Conservation (phyloP, 2,113 vertebrate genomes). For the Pterocles orientalis region DNA sequence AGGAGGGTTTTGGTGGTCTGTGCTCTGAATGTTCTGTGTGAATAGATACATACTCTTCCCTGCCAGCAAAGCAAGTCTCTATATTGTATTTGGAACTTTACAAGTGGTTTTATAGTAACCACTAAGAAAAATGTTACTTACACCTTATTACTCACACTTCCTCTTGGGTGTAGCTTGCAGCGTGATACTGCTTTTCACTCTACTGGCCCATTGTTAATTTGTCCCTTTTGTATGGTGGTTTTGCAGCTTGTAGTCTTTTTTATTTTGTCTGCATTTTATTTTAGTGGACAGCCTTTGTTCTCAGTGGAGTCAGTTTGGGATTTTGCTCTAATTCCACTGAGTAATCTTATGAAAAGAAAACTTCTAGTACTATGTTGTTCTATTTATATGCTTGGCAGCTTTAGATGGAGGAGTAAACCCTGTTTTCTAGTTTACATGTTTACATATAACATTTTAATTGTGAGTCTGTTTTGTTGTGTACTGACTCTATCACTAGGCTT, state of each 20-base stretch:
- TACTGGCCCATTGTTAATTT: background rate
- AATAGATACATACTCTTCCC: background rate
- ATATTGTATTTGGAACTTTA: background rate
- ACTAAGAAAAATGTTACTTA: background rate
- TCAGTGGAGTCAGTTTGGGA: background rate
- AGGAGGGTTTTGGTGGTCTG: background rate
- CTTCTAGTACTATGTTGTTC: background rate
- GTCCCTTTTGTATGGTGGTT: background rate
- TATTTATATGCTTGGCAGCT: background rate
- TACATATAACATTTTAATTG: background rate
- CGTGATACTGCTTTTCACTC: background rate
- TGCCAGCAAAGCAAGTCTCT: background rate
- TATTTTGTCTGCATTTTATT: background rate
- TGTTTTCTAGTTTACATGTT: background rate
- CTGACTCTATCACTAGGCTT: background rate
- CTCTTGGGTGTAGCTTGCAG: conserved; percentile 4
- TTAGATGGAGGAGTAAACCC: background rate
- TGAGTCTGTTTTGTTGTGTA: background rate
- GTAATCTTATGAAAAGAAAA: background rate
- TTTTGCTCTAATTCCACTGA: background rate
- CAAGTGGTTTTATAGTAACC: background rate
- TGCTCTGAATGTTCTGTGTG: background rate
- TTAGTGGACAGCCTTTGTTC: background rate
- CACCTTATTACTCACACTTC: background rate
- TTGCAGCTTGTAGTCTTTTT: background rate